Conservation (phyloP, 2,888 invertebrate species). For the Plagodis dolabraria region DNA sequence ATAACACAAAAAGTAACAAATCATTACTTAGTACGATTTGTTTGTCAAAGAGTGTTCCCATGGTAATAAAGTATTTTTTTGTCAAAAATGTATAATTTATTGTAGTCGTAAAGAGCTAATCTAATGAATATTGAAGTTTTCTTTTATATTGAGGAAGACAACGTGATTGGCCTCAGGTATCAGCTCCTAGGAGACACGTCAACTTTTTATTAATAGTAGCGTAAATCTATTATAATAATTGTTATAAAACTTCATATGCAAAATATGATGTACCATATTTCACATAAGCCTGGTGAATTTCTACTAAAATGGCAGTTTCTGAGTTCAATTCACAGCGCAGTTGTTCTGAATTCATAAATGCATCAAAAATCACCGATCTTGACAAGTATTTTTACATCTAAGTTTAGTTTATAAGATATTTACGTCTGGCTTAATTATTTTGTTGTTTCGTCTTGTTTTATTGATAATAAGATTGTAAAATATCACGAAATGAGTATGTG, state of each 20-base stretch:
- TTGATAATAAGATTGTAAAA: no score
- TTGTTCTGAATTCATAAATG: constrained; percentile 45
- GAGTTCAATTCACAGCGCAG: constrained; percentile 44
- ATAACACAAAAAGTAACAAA: no score
- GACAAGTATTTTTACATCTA: neutral
- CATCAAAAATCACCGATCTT: constrained; percentile 34
- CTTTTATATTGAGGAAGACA: constrained; percentile 55
- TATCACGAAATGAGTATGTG: no score
- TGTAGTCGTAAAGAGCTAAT: no score
- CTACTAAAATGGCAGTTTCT: constrained; percentile 48
- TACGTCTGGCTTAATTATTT: no score
- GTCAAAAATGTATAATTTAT: no score
- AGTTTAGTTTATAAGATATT: no score
- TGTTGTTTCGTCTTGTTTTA: no score
- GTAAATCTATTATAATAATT: constrained; percentile 4
- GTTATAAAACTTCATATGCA: neutral
- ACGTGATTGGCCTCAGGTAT: constrained; percentile 62
- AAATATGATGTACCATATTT: neutral
- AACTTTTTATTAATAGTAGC: constrained; percentile 18
- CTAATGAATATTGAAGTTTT: neutral
- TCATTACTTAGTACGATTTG: no score
- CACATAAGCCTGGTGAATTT: neutral
- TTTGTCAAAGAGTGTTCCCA: no score
- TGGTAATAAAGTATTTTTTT: no score
- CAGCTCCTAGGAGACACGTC: constrained; percentile 4